phyloP scores from a whole-genome alignment of 2,797 vertebrate species.

The Periparus ater region DNA sequence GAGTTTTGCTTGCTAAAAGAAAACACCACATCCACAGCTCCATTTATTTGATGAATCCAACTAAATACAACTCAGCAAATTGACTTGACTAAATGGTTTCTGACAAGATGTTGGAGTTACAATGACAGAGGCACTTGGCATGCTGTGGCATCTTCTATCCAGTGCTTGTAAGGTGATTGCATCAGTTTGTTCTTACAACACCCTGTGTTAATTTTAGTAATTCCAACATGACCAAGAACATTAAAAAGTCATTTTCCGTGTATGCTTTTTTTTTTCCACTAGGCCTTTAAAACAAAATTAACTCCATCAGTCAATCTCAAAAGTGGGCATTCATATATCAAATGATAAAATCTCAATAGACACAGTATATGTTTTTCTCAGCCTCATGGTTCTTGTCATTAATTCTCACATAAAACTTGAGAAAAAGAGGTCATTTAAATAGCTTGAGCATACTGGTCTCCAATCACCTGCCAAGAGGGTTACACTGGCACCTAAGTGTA shows the following conservation, averaged over 20 bases:
- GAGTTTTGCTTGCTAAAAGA: not conserved
- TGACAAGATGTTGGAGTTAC: not conserved
- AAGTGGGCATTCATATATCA: not conserved
- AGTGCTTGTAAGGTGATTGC: not conserved
- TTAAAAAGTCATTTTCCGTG: not conserved
- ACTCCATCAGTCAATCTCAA: not conserved
- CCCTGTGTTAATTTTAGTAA: not conserved
- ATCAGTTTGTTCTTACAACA: not conserved
- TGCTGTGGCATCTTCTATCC: not conserved
- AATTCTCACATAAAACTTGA: not conserved
- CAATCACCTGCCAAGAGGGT: not conserved
- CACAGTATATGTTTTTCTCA: not conserved
- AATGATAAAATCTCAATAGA: not conserved
- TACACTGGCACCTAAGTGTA: not conserved
- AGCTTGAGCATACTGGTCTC: not conserved
- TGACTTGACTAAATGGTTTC: slow-evolving; percentile 3
- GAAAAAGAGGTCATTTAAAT: not conserved
- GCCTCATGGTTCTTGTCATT: not conserved
- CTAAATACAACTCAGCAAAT: not conserved
- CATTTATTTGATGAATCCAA: slow-evolving; percentile 20
- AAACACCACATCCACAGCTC: not conserved
- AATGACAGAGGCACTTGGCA: not conserved
- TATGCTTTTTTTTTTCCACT: not conserved
- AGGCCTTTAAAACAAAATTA: not conserved
- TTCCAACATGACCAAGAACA: not conserved